A percentile compares a stretch with the other conserved stretches of the same genome.
Conservation (phyloP, 2,113 vertebrate species). For the Atrichornis clamosus region DNA sequence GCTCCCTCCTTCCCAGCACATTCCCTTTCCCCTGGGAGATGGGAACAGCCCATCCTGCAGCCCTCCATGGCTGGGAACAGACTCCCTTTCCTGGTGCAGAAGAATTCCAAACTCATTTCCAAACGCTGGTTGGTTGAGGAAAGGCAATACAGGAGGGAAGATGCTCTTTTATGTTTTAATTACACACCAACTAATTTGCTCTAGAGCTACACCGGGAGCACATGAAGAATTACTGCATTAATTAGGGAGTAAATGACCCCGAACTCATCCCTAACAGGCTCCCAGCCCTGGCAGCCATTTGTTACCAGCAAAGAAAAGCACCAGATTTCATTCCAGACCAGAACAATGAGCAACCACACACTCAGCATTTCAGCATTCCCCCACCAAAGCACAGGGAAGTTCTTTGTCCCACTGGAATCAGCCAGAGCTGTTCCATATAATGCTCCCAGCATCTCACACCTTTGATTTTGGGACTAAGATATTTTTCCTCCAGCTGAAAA, state of each 20-base stretch:
- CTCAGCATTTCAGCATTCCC: not conserved
- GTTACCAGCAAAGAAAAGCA: not conserved
- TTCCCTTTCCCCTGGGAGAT: not conserved
- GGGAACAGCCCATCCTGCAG: not conserved
- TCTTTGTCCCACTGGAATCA: not conserved
- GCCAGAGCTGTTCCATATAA: not conserved
- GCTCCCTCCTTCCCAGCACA: not conserved
- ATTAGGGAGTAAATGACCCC: slow-evolving; percentile 27
- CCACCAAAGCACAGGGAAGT: not conserved
- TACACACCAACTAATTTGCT: not conserved
- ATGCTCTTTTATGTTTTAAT: not conserved
- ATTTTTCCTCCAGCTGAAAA: slow-evolving; percentile 15
- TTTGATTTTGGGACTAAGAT: not conserved
- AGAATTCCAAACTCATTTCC: not conserved
- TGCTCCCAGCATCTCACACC: not conserved
- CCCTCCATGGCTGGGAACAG: not conserved
- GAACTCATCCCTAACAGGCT: not conserved
- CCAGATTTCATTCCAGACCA: not conserved
- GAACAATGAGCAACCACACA: not conserved
- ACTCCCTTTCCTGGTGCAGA: not conserved
- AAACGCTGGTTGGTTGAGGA: not conserved
- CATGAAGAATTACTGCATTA: slow-evolving; percentile 1
- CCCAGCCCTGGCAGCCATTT: not conserved
- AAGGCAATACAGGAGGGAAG: not conserved
- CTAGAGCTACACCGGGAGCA: not conserved